Evolutionary conservation across 2,888 invertebrate species (phyloP).

Genomic region (Rhorus exstirpatorius): DNA sequence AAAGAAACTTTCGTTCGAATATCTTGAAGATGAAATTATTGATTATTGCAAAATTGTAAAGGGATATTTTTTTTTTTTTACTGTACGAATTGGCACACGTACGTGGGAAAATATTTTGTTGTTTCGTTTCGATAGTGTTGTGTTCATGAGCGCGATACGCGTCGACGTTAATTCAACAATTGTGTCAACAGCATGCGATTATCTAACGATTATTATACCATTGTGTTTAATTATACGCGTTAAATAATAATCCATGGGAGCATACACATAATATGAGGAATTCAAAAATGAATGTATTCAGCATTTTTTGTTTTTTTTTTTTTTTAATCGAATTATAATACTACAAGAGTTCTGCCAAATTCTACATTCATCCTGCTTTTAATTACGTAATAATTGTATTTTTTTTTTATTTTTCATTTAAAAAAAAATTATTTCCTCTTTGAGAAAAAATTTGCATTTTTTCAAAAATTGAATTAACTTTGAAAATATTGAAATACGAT

Average conservation of each 20-base stretch:
- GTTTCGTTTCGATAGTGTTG: slow-evolving; percentile 15
- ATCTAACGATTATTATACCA: slow-evolving; percentile 27
- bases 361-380: too few species aligned
- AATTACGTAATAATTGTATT: too few species aligned
- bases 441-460: too few species aligned
- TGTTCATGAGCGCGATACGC: slow-evolving; percentile 46
- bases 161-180: slow-evolving; percentile 40
- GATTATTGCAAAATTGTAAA: neutral
- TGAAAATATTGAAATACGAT: too few species aligned
- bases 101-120: slow-evolving; percentile 15
- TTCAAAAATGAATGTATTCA: too few species aligned
- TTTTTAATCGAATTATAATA: too few species aligned
- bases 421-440: too few species aligned
- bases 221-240: slow-evolving; percentile 18
- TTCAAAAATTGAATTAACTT: too few species aligned
- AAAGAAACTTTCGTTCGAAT: neutral
- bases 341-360: too few species aligned
- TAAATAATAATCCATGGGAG: slow-evolving; percentile 21
- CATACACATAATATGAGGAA: neutral
- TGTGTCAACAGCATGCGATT: slow-evolving; percentile 56
- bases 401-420: too few species aligned
- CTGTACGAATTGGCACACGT: neutral
- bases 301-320: too few species aligned
- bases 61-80: neutral
- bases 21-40: too few species aligned